Base-by-base conservation (phyloP, 2,888 invertebrate species). In the Ornithoptera priamus region DNA sequence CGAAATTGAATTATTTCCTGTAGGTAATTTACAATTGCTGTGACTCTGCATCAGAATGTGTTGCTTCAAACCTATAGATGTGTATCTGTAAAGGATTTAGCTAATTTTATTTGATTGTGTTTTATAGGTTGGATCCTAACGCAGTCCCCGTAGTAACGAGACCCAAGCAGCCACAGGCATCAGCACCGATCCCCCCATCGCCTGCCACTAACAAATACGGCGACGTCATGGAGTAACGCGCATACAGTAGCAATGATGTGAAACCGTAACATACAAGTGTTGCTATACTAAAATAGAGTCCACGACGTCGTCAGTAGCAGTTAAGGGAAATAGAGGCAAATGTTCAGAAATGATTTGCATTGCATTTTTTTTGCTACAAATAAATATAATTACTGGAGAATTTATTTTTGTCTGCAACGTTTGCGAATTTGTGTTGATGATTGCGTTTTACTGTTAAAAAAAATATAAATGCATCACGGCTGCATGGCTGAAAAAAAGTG, bases 161-260 rank as follows among this genome's bases (percentile, higher is more conserved):
- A 59, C 53, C 72, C 12, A 78, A 74, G 75, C 81, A 30, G 71
- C 79, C 50, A 59, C 75, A 66, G 67, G 76, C 18, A 70, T 76
- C 82, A 46, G 68, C 75, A 7, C 67, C 78, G 42, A 60, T 69
- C 3, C 71, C 80, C 5, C 58, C 69, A 3, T 71, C 80, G 6
- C 68, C 80, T 17, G 57, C 78, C 72, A 88, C 88, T 69, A 90
- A 89, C 84, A 82, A 86, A 75, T 91, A 93, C 74, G 89, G 87
- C 8, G 89, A 92, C 77, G 72, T 65, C 58, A 78, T 91, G 79
- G 91, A 92, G 22, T 92, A 75, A 60, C 39, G 30, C 22, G 15
- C 20, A 24, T 24, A 30, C 18, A 65, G 46, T 62, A 60, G 59
- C 66, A 7, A 22, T 1, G 59, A 46, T 50, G 2, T 30, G 61